Conservation (phyloP, 2,113 vertebrate genomes). For the Nyctereutes procyonoides region DNA sequence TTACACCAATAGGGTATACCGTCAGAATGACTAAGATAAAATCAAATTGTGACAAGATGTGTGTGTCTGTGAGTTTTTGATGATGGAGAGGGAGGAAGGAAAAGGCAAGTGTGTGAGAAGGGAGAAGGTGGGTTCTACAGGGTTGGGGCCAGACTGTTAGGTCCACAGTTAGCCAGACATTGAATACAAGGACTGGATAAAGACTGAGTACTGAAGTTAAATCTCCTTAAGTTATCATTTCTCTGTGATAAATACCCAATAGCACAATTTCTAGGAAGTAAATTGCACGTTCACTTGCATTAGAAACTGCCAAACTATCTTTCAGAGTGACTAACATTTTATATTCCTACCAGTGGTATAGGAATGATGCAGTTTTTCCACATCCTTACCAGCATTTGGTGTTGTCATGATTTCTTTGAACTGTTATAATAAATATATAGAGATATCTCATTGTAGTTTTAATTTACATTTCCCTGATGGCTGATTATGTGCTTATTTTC, state of each 20-base stretch:
- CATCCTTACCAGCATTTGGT: background rate
- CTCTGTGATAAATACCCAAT: background rate
- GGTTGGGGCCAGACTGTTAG: background rate
- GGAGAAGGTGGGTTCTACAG: background rate
- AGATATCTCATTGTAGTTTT: background rate
- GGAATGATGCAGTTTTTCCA: background rate
- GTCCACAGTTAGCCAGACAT: background rate
- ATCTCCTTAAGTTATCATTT: background rate
- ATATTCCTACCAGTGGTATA: background rate
- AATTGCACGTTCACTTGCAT: background rate
- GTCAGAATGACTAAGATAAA: background rate
- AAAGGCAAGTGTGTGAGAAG: background rate
- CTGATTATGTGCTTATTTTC: background rate
- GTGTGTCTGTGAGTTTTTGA: background rate
- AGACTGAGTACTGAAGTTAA: background rate
- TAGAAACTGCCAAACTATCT: background rate
- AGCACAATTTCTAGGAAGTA: background rate
- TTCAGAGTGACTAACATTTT: background rate
- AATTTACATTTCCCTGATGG: background rate
- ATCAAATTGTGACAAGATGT: background rate
- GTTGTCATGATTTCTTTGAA: background rate
- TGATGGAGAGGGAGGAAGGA: background rate
- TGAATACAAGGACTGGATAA: background rate
- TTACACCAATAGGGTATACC: background rate
- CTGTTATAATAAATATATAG: background rate